Evolutionary conservation across 2,113 vertebrate species (phyloP).

Genomic region (Todiramphus chloris): DNA sequence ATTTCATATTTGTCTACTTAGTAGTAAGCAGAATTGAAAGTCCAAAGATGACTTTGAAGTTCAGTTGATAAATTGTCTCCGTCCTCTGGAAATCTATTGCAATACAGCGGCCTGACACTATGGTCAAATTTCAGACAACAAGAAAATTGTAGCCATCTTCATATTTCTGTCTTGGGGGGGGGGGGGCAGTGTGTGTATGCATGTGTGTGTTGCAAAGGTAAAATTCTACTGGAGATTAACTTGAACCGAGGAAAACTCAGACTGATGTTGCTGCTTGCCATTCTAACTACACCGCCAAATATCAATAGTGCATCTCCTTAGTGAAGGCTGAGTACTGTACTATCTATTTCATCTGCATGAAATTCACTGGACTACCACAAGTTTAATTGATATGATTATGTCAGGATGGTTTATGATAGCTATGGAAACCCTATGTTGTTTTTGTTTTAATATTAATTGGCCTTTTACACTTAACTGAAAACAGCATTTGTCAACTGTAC

Average conservation of each 20-base stretch:
- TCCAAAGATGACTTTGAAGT: slow-evolving; percentile 44
- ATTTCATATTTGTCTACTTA: slow-evolving; percentile 48
- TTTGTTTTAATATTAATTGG: not conserved
- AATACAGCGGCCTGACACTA: not conserved
- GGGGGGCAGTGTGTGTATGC: not conserved
- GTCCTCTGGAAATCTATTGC: slow-evolving; percentile 28
- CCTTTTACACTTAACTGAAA: not conserved
- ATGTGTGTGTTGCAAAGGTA: not conserved
- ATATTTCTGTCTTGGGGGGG: not conserved
- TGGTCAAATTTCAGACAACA: slow-evolving; percentile 47
- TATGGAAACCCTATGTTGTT: not conserved
- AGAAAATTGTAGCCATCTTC: slow-evolving; percentile 48
- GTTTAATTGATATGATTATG: not conserved
- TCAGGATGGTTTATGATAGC: not conserved
- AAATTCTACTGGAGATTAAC: not conserved
- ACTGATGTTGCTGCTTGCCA: slow-evolving; percentile 8
- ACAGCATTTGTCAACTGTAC: not conserved
- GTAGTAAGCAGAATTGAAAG: not conserved
- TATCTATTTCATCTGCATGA: not conserved
- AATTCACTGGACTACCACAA: not conserved
- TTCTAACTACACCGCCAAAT: not conserved
- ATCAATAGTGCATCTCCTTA: not conserved
- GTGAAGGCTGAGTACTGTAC: not conserved
- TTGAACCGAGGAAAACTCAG: not conserved
- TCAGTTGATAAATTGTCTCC: slow-evolving; percentile 53